Conservation (phyloP, 2,797 vertebrate genomes). For the Ctenopoma kingsleyae region DNA sequence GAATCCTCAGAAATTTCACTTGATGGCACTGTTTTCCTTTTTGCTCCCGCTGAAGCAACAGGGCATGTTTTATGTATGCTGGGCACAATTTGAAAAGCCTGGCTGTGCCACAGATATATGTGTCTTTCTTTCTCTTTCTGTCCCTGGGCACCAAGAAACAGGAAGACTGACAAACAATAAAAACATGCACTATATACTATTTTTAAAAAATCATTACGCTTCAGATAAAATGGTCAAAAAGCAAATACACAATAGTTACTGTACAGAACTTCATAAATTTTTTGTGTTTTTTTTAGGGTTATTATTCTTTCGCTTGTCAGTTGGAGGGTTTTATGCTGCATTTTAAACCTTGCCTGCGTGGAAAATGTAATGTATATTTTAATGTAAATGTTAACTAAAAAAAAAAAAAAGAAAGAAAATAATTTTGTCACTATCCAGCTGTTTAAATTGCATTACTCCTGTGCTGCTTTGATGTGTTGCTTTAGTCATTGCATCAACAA, state of each 20-base stretch:
- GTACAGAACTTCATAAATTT: conserved; percentile 41
- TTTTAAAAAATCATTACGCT: conserved; percentile 25
- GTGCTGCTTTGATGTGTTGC: conserved; percentile 89
- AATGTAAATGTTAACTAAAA: conserved; percentile 58
- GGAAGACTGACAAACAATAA: conserved; percentile 62
- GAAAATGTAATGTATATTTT: conserved; percentile 75
- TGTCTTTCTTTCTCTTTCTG: conserved; percentile 48
- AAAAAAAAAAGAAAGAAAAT: conserved; percentile 71
- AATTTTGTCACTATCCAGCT: conserved; percentile 88
- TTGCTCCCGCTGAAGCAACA: conserved; percentile 84
- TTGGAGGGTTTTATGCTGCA: conserved; percentile 18
- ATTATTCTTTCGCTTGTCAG: conserved; percentile 15
- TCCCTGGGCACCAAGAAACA: conserved; percentile 66
- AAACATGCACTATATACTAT: conserved; percentile 42
- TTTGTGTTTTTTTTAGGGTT: conserved; percentile 29
- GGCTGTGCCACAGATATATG: conserved; percentile 66
- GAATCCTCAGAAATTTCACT: conserved; percentile 97
- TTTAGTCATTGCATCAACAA: conserved; percentile 95
- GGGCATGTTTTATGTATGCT: conserved; percentile 83
- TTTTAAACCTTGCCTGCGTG: conserved; percentile 13
- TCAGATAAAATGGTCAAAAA: conserved; percentile 53
- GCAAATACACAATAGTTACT: conserved; percentile 40
- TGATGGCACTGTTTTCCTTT: conserved; percentile 99
- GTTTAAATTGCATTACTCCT: conserved; percentile 91
- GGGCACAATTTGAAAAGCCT: conserved; percentile 75